A percentile compares a stretch with the other conserved stretches of the same genome.
Evolutionary conservation across 1,140 invertebrate genomes (phyloP).

Genomic region (Drosophila sechellia): DNA sequence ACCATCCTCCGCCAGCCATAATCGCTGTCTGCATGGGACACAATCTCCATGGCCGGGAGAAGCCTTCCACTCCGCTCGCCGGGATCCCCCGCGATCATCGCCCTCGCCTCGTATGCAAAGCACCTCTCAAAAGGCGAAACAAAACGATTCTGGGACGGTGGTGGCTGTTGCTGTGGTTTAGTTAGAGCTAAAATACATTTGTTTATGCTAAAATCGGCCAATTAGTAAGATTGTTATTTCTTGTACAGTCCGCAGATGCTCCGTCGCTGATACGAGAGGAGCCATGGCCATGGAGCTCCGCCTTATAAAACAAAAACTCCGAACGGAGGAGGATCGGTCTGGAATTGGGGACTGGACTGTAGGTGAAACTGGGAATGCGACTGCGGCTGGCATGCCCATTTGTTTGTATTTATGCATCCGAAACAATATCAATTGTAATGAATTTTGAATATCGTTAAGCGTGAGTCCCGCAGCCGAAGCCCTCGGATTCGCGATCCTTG

Average conservation of each 20-base stretch:
- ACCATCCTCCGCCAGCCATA: neutral
- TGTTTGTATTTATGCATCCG: constrained; percentile 84
- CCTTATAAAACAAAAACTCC: constrained; percentile 16
- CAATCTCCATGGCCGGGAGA: constrained; percentile 26
- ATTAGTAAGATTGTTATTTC: constrained; percentile 85
- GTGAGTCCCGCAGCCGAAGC: constrained; percentile 41
- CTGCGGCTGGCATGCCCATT: constrained; percentile 68
- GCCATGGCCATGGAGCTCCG: constrained; percentile 19
- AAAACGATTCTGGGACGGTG: constrained; percentile 58
- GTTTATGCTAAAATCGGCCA: constrained; percentile 85
- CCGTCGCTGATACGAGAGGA: constrained; percentile 54
- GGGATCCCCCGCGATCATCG: neutral
- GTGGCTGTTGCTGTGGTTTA: constrained; percentile 50
- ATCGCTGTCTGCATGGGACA: constrained; percentile 28
- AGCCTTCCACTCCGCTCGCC: neutral
- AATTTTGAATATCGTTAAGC: constrained; percentile 84
- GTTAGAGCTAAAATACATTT: constrained; percentile 84
- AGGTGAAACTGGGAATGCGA: constrained; percentile 15
- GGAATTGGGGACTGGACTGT: constrained; percentile 6
- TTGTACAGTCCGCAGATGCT: constrained; percentile 79
- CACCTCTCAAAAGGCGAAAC: constrained; percentile 50
- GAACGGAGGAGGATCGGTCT: constrained; percentile 25
- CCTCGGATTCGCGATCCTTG: constrained; percentile 22
- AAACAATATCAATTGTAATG: constrained; percentile 85
- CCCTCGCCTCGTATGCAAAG: constrained; percentile 64